A percentile compares a stretch with the other conserved stretches of the same genome.
Evolutionary conservation across 2,797 vertebrate species (phyloP).

Genomic region (Corythornis leucogaster): DNA sequence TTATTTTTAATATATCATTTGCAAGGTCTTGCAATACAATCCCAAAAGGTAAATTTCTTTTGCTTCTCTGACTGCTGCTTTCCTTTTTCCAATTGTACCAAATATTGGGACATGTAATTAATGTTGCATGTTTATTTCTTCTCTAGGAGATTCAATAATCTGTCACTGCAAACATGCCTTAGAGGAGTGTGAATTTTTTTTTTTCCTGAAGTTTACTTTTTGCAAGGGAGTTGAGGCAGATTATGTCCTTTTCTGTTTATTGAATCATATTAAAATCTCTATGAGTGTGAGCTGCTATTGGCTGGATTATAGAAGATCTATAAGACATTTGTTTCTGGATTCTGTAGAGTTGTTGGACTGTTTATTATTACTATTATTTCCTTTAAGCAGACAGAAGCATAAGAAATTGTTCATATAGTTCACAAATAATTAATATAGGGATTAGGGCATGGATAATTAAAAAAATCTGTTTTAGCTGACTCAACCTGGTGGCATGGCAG

Average conservation of each 20-base stretch:
- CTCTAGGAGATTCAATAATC: slow-evolving; percentile 44
- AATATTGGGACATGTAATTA: slow-evolving; percentile 23
- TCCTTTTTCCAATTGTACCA: slow-evolving; percentile 26
- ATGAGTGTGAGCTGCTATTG: not conserved
- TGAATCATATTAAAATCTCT: not conserved
- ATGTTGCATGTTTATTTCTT: slow-evolving; percentile 56
- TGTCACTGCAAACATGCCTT: slow-evolving; percentile 4
- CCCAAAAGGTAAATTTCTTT: slow-evolving; percentile 19
- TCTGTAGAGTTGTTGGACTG: not conserved
- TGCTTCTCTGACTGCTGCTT: slow-evolving; percentile 14
- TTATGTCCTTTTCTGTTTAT: slow-evolving; percentile 2
- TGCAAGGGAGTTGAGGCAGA: not conserved
- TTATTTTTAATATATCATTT: slow-evolving; percentile 7
- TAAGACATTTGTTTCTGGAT: not conserved
- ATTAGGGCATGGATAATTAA: slow-evolving; percentile 4
- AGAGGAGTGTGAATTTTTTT: not conserved
- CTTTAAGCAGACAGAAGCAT: not conserved
- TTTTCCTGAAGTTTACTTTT: not conserved
- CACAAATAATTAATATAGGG: not conserved
- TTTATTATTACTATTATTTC: not conserved
- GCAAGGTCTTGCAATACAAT: not conserved
- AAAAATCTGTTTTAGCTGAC: not conserved
- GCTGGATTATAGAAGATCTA: not conserved
- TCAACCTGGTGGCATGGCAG: not conserved
- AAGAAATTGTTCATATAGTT: not conserved